Conservation (phyloP, 2,797 vertebrate species). For the Pangasius larnaudii region DNA sequence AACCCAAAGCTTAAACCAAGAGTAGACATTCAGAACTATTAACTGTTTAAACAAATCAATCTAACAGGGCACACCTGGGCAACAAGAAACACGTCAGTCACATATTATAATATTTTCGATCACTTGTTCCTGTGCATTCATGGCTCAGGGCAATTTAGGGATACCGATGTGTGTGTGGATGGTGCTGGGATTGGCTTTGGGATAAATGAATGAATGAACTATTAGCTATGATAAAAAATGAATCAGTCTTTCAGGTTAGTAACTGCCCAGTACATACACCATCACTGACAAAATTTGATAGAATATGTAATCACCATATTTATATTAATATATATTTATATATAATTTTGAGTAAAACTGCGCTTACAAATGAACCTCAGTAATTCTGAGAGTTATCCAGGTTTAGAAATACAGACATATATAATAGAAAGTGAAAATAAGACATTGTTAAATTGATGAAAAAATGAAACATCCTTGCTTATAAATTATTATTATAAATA, state of each 20-base stretch:
- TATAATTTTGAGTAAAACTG: background rate
- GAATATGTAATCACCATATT: background rate
- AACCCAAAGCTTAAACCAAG: no score
- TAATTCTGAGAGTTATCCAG: background rate
- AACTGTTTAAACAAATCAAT: no score
- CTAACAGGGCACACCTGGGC: no score
- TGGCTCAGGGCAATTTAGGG: background rate
- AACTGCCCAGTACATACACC: background rate
- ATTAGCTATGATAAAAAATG: background rate
- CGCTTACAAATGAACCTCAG: background rate
- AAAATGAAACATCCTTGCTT: background rate
- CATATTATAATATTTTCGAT: no score
- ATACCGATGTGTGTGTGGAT: background rate
- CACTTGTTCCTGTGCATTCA: background rate
- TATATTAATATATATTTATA: background rate
- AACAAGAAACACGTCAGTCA: no score
- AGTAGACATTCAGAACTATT: no score
- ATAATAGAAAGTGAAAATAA: background rate
- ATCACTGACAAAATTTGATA: background rate
- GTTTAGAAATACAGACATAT: background rate
- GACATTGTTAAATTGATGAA: background rate
- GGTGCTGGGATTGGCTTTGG: background rate
- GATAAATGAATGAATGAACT: background rate
- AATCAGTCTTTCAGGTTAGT: background rate
- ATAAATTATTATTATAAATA: background rate